phyloP scores from a whole-genome alignment of 2,113 vertebrate species.

The Aldabrachelys gigantea region DNA sequence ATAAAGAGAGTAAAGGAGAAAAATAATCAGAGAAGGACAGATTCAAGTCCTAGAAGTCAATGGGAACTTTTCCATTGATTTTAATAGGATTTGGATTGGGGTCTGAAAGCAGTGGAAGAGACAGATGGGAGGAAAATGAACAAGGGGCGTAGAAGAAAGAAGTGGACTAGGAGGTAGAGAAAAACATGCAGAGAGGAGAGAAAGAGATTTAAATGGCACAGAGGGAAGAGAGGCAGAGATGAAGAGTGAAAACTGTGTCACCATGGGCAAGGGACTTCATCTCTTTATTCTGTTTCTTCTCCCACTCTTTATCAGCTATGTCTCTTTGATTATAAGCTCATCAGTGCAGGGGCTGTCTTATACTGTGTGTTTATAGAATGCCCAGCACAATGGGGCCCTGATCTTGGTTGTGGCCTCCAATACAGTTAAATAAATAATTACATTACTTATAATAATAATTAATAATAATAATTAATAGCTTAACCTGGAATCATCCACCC shows the following conservation, averaged over 20 bases:
- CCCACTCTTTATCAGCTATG: not conserved
- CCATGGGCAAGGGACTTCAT: too few relatives aligned
- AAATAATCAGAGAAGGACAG: not conserved
- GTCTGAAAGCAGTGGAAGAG: conserved; percentile 6
- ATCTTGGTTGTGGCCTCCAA: not conserved
- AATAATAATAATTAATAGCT: not conserved
- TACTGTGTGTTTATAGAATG: not conserved
- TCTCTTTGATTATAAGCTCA: not conserved
- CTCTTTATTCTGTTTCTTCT: not conserved
- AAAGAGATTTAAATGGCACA: not conserved
- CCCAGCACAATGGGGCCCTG: not conserved
- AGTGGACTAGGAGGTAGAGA: not conserved
- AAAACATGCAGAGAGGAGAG: not conserved
- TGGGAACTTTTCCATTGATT: conserved; percentile 38
- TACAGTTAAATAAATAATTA: not conserved
- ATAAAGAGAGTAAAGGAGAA: conserved; percentile 2
- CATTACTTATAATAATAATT: not conserved
- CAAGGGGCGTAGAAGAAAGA: not conserved
- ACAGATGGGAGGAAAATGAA: not conserved
- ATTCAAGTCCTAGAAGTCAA: not conserved
- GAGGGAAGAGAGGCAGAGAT: not conserved
- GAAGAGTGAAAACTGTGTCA: not conserved
- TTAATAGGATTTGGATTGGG: not conserved
- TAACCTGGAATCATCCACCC: not conserved
- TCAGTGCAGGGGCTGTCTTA: not conserved